Evolutionary conservation across 2,888 invertebrate genomes (phyloP).

Genomic region (Dryobota labecula): DNA sequence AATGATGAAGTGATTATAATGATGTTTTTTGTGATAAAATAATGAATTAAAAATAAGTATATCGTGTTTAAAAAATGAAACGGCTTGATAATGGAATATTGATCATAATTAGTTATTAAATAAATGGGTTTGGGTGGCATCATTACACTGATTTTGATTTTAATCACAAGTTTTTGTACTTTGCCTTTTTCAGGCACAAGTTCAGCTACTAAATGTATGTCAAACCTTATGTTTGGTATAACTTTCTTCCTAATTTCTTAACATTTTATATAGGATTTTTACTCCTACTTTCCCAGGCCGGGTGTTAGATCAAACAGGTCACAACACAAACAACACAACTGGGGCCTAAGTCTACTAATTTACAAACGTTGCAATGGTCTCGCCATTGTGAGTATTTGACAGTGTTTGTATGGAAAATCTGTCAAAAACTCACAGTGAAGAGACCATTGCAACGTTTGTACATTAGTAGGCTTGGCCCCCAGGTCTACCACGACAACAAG

Average conservation of each 20-base stretch:
- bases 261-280: background rate
- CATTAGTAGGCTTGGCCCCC: too few relatives aligned
- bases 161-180: background rate
- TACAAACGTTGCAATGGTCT: too few relatives aligned
- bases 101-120: constrained; percentile 36
- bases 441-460: too few relatives aligned
- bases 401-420: too few relatives aligned
- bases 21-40: background rate
- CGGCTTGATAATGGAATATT: constrained; percentile 57
- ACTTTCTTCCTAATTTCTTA: background rate
- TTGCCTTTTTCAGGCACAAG: background rate
- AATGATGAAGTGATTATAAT: background rate
- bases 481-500: background rate
- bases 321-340: too few relatives aligned
- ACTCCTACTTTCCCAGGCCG: background rate
- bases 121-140: constrained; percentile 66
- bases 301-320: too few relatives aligned
- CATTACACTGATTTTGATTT: constrained; percentile 39
- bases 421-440: too few relatives aligned
- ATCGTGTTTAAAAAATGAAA: constrained; percentile 41
- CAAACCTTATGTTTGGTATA: background rate
- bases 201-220: background rate
- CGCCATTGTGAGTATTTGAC: too few relatives aligned
- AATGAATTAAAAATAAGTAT: background rate
- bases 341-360: too few relatives aligned